Base-by-base conservation (phyloP, 2,113 vertebrate species). In the Pteronura brasiliensis region DNA sequence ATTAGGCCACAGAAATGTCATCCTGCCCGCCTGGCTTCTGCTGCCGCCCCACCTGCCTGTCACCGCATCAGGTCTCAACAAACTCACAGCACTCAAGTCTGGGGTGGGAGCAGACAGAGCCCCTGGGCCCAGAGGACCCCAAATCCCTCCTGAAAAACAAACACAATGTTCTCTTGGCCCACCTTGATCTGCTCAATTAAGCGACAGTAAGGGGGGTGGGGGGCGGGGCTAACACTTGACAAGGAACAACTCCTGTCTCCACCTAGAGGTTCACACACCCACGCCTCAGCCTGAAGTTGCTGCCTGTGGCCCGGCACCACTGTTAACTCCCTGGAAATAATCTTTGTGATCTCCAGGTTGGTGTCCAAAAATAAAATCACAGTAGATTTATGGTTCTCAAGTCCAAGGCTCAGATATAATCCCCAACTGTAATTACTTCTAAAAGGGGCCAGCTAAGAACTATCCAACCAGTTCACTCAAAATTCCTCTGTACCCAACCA, bases 1-100 rank as follows among this genome's bases (percentile, higher is more conserved):
- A 96, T 79, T 69, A 96, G 69, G 97, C 93, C 29, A 82, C 93
- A 88, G 90, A 89, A 87, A 72, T 44, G 86, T 36, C 93, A 47
- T 49, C 74, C 88, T 71, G 76, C 61, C 80, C 79, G 31, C 65
- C 47, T 1, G 1, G 88, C 80, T 72, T 67, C 63, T 14, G n/a
- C 92, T 4, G 57, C 92, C 87, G 81, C 86, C 63, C 49, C 47
- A 0, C 7, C 18, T 3, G 23, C 81, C 81, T 23, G 11, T 6
- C 36, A 10, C 71, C 1, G 0, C 25, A 8, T 6, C 13, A 17
- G 55, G 12, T 21, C 0, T 29, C 31, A 11, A 34, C 92, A 34
- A 14, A 49, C 65, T 31, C 61, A 34, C 59, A 44, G 63, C 17
- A 0, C 27, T 42, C 9, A 0, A 11, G 25, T 34, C 76, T 67